Evolutionary conservation across 2,797 vertebrate genomes (phyloP).

Genomic region (Ceryle rudis): DNA sequence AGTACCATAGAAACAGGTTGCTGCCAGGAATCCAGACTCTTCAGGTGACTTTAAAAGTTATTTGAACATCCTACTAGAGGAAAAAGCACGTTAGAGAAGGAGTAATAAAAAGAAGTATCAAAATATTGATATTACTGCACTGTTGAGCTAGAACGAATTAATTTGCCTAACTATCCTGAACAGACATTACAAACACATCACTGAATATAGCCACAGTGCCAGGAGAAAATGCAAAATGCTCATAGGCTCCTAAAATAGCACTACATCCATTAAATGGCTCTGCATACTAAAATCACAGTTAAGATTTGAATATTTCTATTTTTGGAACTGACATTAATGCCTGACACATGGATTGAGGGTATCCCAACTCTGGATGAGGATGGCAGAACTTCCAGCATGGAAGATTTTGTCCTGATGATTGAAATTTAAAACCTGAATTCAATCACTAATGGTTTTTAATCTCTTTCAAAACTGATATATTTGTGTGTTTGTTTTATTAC

Average conservation of each 20-base stretch:
- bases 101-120: background rate
- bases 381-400: background rate
- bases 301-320: background rate
- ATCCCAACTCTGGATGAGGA: background rate
- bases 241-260: background rate
- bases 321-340: background rate
- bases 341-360: background rate
- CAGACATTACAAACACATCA: background rate
- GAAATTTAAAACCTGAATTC: background rate
- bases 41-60: background rate
- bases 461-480: background rate
- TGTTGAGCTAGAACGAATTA: background rate
- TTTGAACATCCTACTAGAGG: background rate
- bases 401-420: background rate
- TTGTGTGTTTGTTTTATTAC: background rate
- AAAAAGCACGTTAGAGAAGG: background rate
- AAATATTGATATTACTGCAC: background rate
- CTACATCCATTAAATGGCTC: background rate
- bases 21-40: background rate
- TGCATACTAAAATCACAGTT: background rate
- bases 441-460: background rate
- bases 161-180: conserved; percentile 1
- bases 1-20: background rate
- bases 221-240: background rate
- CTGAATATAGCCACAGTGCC: background rate